phyloP scores from a whole-genome alignment of 1,140 invertebrate genomes.

The Charaxes varanes region DNA sequence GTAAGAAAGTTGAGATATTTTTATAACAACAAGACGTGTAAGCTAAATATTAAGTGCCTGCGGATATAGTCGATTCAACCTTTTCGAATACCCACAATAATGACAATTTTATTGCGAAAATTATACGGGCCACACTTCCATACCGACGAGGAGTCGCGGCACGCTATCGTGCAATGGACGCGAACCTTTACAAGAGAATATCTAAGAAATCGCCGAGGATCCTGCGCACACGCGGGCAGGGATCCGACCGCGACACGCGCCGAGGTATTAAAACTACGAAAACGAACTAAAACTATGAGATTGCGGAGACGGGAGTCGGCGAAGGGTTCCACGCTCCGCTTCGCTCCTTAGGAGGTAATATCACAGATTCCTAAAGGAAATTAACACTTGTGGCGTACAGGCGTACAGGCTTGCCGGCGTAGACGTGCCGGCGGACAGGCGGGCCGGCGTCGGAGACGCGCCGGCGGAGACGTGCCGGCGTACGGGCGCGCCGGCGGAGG shows the following conservation, averaged over 20 bases:
- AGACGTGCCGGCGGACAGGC: background rate
- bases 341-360: slow-evolving; percentile 65
- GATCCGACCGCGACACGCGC: background rate
- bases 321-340: slow-evolving; percentile 14
- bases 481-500: background rate
- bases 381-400: slow-evolving; percentile 7
- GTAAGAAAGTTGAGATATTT: too few species aligned
- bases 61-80: too few species aligned
- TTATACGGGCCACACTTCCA: too few species aligned
- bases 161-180: too few species aligned
- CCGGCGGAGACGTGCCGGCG: background rate
- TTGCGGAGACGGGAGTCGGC: slow-evolving; percentile 23
- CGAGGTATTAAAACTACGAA: slow-evolving; percentile 13
- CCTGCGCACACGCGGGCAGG: too few species aligned
- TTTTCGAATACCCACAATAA: too few species aligned
- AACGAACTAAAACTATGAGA: slow-evolving; percentile 42
- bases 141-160: too few species aligned
- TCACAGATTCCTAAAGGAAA: slow-evolving; percentile 64
- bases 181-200: too few species aligned
- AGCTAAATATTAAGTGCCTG: too few species aligned
- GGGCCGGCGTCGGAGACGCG: background rate
- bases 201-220: too few species aligned
- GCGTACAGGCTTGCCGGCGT: background rate
- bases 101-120: too few species aligned
- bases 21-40: too few species aligned